These are phyloP conservation scores for Tachypleus tridentatus DNA, from an alignment of 1,140 invertebrate genomes.

Conservation along the genomic window DNA sequence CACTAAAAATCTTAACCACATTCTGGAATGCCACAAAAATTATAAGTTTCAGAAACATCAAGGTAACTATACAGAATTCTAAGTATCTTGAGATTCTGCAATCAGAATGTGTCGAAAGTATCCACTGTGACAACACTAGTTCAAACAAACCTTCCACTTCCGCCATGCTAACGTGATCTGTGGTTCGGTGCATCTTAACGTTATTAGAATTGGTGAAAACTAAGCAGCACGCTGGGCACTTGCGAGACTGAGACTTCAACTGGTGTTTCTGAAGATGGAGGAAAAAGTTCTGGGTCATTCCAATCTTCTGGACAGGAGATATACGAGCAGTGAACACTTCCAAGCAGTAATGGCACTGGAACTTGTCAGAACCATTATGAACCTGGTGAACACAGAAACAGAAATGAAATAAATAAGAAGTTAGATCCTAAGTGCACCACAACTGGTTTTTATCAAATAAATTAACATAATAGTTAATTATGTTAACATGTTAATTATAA, in stretches of 20 bases:
- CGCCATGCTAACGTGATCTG: conserved; percentile 5
- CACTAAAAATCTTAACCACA: too few species aligned
- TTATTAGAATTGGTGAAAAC: conserved; percentile 9
- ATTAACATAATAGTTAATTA: too few species aligned
- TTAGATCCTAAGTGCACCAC: too few species aligned
- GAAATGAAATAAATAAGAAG: too few species aligned
- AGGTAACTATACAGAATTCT: too few species aligned
- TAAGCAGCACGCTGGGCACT: conserved; percentile 15
- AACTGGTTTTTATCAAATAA: too few species aligned
- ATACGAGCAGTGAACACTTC: conserved; percentile 3
- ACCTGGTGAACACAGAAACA: background rate
- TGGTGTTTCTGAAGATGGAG: conserved; percentile 16
- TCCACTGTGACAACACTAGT: too few species aligned
- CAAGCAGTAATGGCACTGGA: conserved; percentile 6
- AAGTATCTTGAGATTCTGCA: too few species aligned
- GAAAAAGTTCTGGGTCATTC: conserved; percentile 9
- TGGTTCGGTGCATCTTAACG: conserved; percentile 5
- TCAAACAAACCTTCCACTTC: background rate
- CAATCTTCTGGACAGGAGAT: background rate
- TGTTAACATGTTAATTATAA: too few species aligned
- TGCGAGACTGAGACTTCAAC: conserved; percentile 9
- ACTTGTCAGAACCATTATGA: conserved; percentile 3
- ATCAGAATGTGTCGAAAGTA: too few species aligned
- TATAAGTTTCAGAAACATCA: too few species aligned
- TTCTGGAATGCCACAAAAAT: too few species aligned